Evolutionary conservation across 1,140 invertebrate species (phyloP).

Genomic region (Muscidifurax raptorellus): DNA sequence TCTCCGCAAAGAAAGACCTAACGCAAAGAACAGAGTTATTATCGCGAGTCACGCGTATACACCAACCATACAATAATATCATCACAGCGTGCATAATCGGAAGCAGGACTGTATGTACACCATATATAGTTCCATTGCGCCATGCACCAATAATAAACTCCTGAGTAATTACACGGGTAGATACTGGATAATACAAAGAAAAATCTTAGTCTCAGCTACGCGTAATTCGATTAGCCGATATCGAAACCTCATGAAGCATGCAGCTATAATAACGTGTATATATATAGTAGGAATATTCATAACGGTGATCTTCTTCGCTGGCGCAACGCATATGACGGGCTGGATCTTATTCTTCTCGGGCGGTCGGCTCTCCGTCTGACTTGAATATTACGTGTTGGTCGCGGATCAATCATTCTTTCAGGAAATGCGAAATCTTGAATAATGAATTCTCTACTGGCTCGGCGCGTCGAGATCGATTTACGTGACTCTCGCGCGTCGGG

Average conservation of each 20-base stretch:
- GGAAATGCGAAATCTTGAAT: slow-evolving; percentile 1
- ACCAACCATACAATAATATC: not conserved
- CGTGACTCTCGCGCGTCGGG: not conserved
- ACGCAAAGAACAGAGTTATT: too few relatives aligned
- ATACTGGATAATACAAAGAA: not conserved
- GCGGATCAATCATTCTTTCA: not conserved
- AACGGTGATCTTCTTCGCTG: not conserved
- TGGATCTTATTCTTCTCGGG: not conserved
- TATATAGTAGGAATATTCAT: not conserved
- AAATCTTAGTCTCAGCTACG: not conserved
- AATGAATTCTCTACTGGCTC: not conserved
- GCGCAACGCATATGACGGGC: not conserved
- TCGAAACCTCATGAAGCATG: not conserved
- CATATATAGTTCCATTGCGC: not conserved
- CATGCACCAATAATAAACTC: not conserved
- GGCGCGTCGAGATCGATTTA: slow-evolving; percentile 3
- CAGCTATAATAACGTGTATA: not conserved
- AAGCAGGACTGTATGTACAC: not conserved
- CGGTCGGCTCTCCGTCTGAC: not conserved
- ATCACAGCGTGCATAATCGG: slow-evolving; percentile 4
- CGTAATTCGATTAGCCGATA: not conserved
- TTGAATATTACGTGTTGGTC: not conserved
- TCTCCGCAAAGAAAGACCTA: too few relatives aligned
- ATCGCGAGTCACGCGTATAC: not conserved
- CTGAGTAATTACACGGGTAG: not conserved